phyloP scores from a whole-genome alignment of 2,888 invertebrate species.

The Iselma pallidipennis region DNA sequence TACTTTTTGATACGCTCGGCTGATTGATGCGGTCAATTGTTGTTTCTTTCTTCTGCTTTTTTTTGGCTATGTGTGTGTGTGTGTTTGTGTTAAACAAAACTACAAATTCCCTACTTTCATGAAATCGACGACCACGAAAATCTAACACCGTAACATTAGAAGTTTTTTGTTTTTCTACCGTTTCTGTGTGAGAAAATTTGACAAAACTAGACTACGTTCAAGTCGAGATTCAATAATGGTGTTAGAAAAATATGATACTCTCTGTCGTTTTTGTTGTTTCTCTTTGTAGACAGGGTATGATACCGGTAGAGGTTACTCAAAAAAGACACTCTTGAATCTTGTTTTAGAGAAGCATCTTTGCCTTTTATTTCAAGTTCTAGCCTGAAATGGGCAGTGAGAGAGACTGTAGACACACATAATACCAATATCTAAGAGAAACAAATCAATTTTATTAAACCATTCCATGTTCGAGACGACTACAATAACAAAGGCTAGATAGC shows the following conservation, averaged over 20 bases:
- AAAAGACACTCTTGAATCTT: not conserved
- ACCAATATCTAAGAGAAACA: not conserved
- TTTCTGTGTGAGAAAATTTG: not conserved
- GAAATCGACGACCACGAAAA: not conserved
- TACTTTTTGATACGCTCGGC: not conserved
- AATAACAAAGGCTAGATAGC: not conserved
- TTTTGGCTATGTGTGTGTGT: not conserved
- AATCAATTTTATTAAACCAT: not conserved
- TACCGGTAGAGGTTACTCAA: no score
- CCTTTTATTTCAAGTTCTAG: not conserved
- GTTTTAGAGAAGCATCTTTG: not conserved
- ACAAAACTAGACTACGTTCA: no score
- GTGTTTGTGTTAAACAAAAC: not conserved
- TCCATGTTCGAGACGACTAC: not conserved
- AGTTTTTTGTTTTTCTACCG: not conserved
- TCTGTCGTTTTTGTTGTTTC: no score
- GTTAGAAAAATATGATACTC: no score
- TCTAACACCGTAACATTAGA: not conserved
- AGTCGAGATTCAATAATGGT: no score
- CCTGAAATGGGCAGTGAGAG: not conserved
- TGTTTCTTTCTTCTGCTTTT: not conserved
- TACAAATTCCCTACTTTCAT: not conserved
- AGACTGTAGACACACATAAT: not conserved
- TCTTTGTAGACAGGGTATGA: no score
- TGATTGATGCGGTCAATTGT: constrained; percentile 3